phyloP scores from a whole-genome alignment of 2,797 vertebrate genomes.

The Vultur gryphus region DNA sequence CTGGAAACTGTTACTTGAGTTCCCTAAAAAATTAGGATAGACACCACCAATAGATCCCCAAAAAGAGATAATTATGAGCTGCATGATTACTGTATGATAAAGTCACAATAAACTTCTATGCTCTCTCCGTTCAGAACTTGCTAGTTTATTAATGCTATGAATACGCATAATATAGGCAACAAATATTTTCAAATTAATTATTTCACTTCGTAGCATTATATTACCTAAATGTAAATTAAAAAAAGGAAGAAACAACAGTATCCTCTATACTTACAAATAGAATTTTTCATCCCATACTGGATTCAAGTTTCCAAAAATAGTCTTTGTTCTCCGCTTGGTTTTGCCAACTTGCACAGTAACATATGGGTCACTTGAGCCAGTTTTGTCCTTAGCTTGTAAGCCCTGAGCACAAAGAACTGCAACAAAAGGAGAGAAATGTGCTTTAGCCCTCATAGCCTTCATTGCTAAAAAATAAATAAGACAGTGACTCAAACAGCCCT shows the following conservation, averaged over 20 bases:
- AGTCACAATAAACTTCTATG: neutral
- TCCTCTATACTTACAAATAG: conserved; percentile 88
- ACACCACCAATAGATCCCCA: neutral
- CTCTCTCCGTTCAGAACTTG: neutral
- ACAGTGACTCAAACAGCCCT: neutral
- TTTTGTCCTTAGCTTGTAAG: conserved; percentile 98
- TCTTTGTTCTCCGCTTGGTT: conserved; percentile 95
- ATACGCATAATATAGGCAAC: neutral
- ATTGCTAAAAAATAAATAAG: neutral
- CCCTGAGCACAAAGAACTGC: conserved; percentile 96
- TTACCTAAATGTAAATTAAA: neutral
- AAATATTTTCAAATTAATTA: neutral
- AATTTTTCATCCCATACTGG: conserved; percentile 98
- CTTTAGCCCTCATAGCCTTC: neutral
- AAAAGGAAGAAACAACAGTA: neutral
- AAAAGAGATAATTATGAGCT: neutral
- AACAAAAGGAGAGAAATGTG: neutral
- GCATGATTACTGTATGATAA: neutral
- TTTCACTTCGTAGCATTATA: neutral
- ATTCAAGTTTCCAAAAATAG: conserved; percentile 97
- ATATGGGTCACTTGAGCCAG: conserved; percentile 95
- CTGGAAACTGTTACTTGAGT: neutral
- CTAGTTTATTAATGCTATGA: neutral
- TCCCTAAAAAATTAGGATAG: neutral
- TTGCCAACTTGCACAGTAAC: conserved; percentile 98